A percentile compares a stretch with the other conserved stretches of the same genome.
Evolutionary conservation across 2,113 vertebrate genomes (phyloP).

Genomic region (Dicentrarchus labrax): DNA sequence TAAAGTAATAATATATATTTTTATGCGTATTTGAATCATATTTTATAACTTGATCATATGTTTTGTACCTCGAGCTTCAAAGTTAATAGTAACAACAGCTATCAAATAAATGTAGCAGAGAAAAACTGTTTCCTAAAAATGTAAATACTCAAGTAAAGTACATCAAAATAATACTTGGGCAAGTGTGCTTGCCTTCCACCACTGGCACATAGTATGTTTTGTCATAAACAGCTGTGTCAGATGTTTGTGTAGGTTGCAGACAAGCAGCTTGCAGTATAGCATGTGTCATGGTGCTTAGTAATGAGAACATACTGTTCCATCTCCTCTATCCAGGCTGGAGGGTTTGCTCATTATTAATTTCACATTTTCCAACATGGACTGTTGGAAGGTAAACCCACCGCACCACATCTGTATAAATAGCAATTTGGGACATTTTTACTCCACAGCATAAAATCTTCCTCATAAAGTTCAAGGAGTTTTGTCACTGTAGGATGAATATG

Average conservation of each 20-base stretch:
- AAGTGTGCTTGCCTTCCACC: neutral
- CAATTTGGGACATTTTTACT: constrained; percentile 35
- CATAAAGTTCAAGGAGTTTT: neutral
- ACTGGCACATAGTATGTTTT: neutral
- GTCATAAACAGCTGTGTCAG: neutral
- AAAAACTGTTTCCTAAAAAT: neutral
- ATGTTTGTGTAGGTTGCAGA: constrained; percentile 18
- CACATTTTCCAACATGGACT: constrained; percentile 54
- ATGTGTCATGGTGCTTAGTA: constrained; percentile 56
- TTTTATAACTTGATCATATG: neutral
- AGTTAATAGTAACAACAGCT: neutral
- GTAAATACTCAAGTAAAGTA: neutral
- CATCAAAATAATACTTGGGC: neutral
- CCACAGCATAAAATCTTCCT: neutral
- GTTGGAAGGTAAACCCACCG: constrained; percentile 37
- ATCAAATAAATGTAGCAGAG: neutral
- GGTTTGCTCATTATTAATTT: constrained; percentile 53
- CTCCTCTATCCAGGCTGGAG: constrained; percentile 51
- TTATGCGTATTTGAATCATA: neutral
- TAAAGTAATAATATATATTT: too few species aligned
- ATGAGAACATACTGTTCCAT: constrained; percentile 54
- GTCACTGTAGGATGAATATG: constrained; percentile 14
- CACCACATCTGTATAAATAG: constrained; percentile 45
- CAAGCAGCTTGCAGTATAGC: constrained; percentile 29
- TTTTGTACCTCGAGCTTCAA: neutral